Percentiles rank a stretch among this genome's conserved stretches.
Evolutionary conservation across 1,140 invertebrate genomes (phyloP).

Genomic region (Copidosoma floridanum): DNA sequence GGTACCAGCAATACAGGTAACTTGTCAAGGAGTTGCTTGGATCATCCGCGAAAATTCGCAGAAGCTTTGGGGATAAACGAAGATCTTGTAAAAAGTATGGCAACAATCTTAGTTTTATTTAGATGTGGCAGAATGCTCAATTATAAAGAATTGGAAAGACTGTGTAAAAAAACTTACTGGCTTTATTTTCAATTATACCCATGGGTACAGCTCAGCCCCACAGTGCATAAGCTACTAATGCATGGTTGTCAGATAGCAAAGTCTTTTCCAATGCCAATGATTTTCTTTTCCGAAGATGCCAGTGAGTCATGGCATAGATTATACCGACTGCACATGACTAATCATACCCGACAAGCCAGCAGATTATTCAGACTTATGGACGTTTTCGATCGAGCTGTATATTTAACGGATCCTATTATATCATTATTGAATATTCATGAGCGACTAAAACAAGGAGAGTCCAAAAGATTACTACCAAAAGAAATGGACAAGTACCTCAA

Average conservation of each 20-base stretch:
- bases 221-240: constrained; percentile 74
- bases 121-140: neutral
- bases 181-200: too few relatives aligned
- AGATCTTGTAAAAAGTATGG: too few relatives aligned
- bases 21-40: neutral
- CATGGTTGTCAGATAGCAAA: constrained; percentile 74
- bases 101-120: constrained; percentile 17
- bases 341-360: constrained; percentile 3
- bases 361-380: neutral
- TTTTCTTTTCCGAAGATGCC: constrained; percentile 44
- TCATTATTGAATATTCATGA: too few relatives aligned
- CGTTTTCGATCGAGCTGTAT: constrained; percentile 6
- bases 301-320: constrained; percentile 14
- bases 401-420: neutral
- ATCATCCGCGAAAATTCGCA: constrained; percentile 8
- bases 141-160: neutral
- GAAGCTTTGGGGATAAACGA: too few relatives aligned
- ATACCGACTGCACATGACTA: neutral
- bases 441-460: too few relatives aligned
- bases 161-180: constrained; percentile 20
- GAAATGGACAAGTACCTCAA: too few relatives aligned
- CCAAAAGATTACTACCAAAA: too few relatives aligned
- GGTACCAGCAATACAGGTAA: too few relatives aligned
- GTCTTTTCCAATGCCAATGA: constrained; percentile 61
- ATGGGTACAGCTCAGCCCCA: constrained; percentile 38